These are phyloP conservation scores for Nasonia longicornis DNA, from an alignment of 1,140 invertebrate species.

Conservation along the genomic window DNA sequence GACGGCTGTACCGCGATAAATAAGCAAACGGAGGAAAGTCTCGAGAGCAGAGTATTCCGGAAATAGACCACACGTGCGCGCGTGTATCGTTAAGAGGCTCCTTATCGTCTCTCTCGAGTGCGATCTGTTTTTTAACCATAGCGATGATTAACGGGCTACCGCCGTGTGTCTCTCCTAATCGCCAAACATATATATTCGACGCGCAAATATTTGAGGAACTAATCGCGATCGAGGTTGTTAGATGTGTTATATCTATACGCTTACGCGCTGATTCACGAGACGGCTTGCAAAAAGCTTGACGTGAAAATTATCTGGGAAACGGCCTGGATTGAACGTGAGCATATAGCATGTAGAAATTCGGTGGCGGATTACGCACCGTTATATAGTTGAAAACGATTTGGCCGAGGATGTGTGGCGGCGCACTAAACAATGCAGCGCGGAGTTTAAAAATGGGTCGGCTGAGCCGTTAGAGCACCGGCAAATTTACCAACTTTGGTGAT, in stretches of 20 bases:
- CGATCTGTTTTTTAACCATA: neutral
- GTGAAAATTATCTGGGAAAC: neutral
- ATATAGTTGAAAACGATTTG: too few species aligned
- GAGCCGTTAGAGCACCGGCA: neutral
- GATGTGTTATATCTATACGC: too few species aligned
- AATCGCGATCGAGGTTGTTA: too few species aligned
- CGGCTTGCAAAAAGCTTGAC: too few species aligned
- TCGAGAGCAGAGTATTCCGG: neutral
- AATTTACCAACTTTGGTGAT: too few species aligned
- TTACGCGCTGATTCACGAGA: neutral
- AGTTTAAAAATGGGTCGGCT: neutral
- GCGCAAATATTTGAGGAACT: too few species aligned
- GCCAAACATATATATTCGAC: too few species aligned
- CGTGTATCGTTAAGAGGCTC: neutral
- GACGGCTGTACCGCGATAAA: neutral
- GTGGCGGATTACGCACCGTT: too few species aligned
- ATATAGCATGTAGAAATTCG: too few species aligned
- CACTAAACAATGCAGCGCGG: neutral
- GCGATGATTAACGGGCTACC: neutral
- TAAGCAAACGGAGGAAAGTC: neutral
- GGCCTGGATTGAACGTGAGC: neutral
- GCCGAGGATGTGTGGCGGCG: neutral
- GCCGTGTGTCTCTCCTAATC: neutral
- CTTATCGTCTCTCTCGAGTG: constrained; percentile 8
- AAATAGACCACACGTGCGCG: neutral